Evolutionary conservation across 2,797 vertebrate species (phyloP).

Genomic region (Cuniculus paca): DNA sequence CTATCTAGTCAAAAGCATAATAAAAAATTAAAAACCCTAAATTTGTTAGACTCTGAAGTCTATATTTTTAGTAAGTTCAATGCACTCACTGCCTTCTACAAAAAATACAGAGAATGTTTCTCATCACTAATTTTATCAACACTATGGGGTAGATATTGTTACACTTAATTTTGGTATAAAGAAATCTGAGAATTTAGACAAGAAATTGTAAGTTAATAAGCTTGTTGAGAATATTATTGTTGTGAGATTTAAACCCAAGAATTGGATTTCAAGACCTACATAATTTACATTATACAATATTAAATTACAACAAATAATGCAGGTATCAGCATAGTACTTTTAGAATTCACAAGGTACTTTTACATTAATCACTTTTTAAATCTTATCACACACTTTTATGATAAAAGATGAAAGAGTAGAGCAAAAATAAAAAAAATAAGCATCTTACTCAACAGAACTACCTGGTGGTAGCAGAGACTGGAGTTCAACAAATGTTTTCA

Average conservation of each 20-base stretch:
- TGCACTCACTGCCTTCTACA: not conserved
- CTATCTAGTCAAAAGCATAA: not conserved
- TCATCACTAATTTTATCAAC: conserved; percentile 11
- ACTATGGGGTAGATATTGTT: not conserved
- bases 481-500: conserved; percentile 48
- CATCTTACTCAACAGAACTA: not conserved
- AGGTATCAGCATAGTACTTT: not conserved
- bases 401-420: not conserved
- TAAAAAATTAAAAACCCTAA: not conserved
- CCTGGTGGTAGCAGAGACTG: not conserved
- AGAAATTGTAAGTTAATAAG: not conserved
- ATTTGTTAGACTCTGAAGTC: not conserved
- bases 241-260: not conserved
- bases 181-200: not conserved
- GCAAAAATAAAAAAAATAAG: not conserved
- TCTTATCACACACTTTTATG: not conserved
- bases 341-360: conserved; percentile 5
- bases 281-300: not conserved
- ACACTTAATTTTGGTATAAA: conserved; percentile 1
- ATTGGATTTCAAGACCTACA: not conserved
- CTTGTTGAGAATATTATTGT: not conserved
- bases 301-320: not conserved
- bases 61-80: not conserved
- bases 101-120: not conserved
- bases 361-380: not conserved